Base-by-base conservation (phyloP, 1,140 invertebrate species). In the Aphelenchoides fujianensis region DNA sequence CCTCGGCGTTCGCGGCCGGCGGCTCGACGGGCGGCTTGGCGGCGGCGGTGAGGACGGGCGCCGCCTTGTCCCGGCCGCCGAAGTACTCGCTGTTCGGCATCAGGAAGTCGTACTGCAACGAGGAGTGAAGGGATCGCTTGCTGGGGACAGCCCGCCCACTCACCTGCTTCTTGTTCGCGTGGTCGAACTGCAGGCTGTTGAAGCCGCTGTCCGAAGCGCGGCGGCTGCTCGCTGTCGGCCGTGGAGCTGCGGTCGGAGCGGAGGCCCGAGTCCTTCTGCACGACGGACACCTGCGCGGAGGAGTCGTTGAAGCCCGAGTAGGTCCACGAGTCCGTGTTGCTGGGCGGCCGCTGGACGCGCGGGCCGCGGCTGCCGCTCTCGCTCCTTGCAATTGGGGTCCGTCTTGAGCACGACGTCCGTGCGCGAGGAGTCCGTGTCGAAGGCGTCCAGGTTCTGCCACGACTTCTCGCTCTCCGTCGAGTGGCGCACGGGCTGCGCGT, bases 31-130 rank as follows among this genome's bases (percentile, higher is more conserved):
- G n/a, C n/a, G n/a, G n/a, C n/a, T n/a, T n/a, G n/a, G n/a, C n/a
- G 23, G 23, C 41, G 41, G 41, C 41, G 41, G 41, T 48, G 12
- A 48, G 41, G 34, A 66, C 34, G 1, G 63, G 63, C 2, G 28
- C 36, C 0, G 63, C 63, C 16, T 66, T 66, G 32, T 66, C 63
- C n/a, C 63, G 63, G 7, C 32, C 63, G 12, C 12, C 27, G 53
- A 66, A 66, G 32, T 32, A 66, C 32, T 32, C 63, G 36, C 32
- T 66, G 32, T 34, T 1, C 12, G 63, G 63, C 16, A 19, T 36
- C 28, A 66, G 37, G 63, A 66, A 66, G 12, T 66, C 63, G 63
- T 66, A 66, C 63, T 35, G 16, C 23, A 66, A 66, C 12, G 23
- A 23, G 12, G 41, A 16, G 23, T 48, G 41, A n/a, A n/a, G n/a